Percentiles rank a stretch among this genome's conserved stretches.
Evolutionary conservation across 2,797 vertebrate genomes (phyloP).

Genomic region (Decapterus maruadsi): DNA sequence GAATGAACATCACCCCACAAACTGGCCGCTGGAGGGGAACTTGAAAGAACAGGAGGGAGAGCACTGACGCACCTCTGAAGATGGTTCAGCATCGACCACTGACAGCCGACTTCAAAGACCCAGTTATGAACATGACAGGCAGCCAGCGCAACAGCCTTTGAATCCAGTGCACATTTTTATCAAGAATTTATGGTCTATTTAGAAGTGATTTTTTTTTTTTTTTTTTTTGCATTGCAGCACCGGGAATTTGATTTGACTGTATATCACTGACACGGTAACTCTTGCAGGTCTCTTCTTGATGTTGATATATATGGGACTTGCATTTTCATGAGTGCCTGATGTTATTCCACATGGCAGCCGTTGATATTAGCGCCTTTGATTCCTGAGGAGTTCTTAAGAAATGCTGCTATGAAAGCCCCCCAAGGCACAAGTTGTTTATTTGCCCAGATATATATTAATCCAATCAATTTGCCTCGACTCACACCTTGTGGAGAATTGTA

Average conservation of each 20-base stretch:
- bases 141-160: constrained; percentile 72
- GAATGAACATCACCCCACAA: constrained; percentile 72
- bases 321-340: constrained; percentile 78
- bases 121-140: constrained; percentile 82
- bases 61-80: constrained; percentile 78
- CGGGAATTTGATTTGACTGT: constrained; percentile 76
- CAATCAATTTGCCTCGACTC: constrained; percentile 79
- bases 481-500: constrained; percentile 79
- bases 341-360: constrained; percentile 78
- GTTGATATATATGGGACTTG: constrained; percentile 77
- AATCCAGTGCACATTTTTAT: constrained; percentile 80
- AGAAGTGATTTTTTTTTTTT: constrained; percentile 64
- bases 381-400: constrained; percentile 82
- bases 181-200: constrained; percentile 81
- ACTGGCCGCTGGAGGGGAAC: constrained; percentile 82
- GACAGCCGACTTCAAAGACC: constrained; percentile 84
- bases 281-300: constrained; percentile 70
- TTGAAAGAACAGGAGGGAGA: constrained; percentile 81
- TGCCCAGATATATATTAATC: constrained; percentile 83
- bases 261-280: constrained; percentile 70
- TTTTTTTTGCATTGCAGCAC: constrained; percentile 47
- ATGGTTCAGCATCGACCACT: constrained; percentile 77
- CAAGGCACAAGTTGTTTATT: constrained; percentile 85
- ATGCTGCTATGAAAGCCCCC: constrained; percentile 73
- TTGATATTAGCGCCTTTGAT: constrained; percentile 84